phyloP scores from a whole-genome alignment of 2,113 vertebrate species.

The Platysteira castanea region DNA sequence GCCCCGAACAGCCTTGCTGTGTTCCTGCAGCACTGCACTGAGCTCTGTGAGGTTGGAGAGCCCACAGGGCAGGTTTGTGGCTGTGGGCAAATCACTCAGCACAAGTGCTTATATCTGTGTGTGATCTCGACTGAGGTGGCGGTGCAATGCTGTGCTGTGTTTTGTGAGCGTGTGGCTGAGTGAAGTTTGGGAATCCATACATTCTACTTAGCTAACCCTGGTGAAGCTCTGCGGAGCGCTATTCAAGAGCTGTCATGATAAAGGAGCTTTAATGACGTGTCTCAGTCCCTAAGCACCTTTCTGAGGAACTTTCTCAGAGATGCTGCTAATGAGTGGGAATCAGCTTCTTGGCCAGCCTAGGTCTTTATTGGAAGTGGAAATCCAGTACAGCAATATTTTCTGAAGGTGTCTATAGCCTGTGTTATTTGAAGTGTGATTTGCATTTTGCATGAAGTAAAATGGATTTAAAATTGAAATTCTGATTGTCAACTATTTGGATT shows the following conservation, averaged over 20 bases:
- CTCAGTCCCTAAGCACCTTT: background rate
- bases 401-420: background rate
- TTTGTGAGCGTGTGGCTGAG: background rate
- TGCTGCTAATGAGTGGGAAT: background rate
- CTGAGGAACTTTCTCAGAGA: background rate
- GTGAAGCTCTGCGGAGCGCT: background rate
- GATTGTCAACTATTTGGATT: background rate
- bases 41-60: background rate
- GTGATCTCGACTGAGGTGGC: background rate
- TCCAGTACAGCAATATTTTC: background rate
- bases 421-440: background rate
- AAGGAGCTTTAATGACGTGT: rapidly evolving
- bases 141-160: rapidly evolving
- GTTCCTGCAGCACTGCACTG: background rate
- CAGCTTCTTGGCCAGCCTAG: background rate
- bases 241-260: background rate
- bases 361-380: background rate
- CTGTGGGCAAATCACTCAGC: background rate
- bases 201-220: background rate
- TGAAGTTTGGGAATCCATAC: background rate
- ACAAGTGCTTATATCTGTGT: background rate
- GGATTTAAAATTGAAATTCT: background rate
- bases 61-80: background rate
- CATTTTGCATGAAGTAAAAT: background rate
- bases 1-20: background rate